Evolutionary conservation across 2,888 invertebrate species (phyloP).

Genomic region (Ophonus ardosiacus): DNA sequence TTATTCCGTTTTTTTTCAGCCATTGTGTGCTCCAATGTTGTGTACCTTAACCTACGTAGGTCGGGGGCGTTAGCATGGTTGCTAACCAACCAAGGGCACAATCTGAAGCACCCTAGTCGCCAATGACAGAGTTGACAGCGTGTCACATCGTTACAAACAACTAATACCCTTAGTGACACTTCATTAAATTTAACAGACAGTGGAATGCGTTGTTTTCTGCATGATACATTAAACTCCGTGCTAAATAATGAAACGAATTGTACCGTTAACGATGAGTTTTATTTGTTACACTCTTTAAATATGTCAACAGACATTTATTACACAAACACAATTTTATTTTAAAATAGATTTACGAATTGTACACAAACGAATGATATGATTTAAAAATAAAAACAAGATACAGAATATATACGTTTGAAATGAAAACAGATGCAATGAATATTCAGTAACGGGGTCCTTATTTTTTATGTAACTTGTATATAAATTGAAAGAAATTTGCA

Average conservation of each 20-base stretch:
- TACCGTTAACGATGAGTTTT: neutral
- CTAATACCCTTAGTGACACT: slow-evolving; percentile 43
- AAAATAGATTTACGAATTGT: too few relatives aligned
- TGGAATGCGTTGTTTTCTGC: neutral
- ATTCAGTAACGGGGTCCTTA: too few relatives aligned
- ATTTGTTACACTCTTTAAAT: neutral
- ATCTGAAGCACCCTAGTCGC: neutral
- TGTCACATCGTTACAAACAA: slow-evolving; percentile 23
- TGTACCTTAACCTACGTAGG: neutral
- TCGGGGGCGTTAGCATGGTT: neutral
- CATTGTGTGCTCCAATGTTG: too few relatives aligned
- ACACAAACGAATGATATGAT: too few relatives aligned
- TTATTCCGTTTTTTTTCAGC: too few relatives aligned
- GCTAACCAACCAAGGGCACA: neutral
- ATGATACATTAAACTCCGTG: neutral
- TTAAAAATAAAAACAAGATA: too few relatives aligned
- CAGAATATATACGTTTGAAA: too few relatives aligned
- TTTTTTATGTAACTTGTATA: too few relatives aligned
- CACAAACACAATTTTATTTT: too few relatives aligned
- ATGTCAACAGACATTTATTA: too few relatives aligned
- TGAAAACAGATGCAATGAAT: too few relatives aligned
- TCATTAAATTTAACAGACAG: slow-evolving; percentile 48
- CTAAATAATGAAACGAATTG: neutral
- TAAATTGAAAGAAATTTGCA: too few relatives aligned
- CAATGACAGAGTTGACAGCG: slow-evolving; percentile 18